Conservation (phyloP, 2,888 invertebrate species). For the Apomyelois bistriatella region DNA sequence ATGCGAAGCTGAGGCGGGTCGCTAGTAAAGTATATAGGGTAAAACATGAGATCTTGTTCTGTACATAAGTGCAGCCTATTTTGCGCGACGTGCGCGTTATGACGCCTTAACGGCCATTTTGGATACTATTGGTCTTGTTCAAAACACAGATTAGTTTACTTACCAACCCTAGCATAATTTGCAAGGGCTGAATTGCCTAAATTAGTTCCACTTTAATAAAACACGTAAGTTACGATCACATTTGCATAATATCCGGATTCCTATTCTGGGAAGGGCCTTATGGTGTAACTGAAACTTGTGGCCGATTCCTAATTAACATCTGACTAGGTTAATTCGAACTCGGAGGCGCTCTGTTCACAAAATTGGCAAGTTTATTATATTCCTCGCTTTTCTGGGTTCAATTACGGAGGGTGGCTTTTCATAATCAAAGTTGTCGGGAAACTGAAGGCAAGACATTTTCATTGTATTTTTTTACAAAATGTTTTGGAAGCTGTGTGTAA, state of each 20-base stretch:
- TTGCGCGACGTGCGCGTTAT: too few species aligned
- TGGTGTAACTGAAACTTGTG: slow-evolving; percentile 27
- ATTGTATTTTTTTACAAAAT: background rate
- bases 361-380: slow-evolving; percentile 49
- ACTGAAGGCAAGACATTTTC: background rate
- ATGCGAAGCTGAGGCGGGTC: too few species aligned
- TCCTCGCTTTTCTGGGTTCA: slow-evolving; percentile 30
- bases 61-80: too few species aligned
- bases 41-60: too few species aligned
- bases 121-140: too few species aligned
- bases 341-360: slow-evolving; percentile 30
- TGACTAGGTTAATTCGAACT: slow-evolving; percentile 27
- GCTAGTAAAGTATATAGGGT: too few species aligned
- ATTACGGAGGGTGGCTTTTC: slow-evolving; percentile 28
- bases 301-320: slow-evolving; percentile 43
- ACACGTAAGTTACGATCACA: slow-evolving; percentile 19
- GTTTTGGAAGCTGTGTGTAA: too few species aligned
- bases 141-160: too few species aligned
- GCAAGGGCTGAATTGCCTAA: background rate
- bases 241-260: slow-evolving; percentile 21
- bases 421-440: slow-evolving; percentile 24
- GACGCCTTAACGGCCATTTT: too few species aligned
- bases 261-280: slow-evolving; percentile 19
- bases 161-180: too few species aligned
- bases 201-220: slow-evolving; percentile 22